Base-by-base conservation (phyloP, 2,888 invertebrate species). In the Branchellion lobata region DNA sequence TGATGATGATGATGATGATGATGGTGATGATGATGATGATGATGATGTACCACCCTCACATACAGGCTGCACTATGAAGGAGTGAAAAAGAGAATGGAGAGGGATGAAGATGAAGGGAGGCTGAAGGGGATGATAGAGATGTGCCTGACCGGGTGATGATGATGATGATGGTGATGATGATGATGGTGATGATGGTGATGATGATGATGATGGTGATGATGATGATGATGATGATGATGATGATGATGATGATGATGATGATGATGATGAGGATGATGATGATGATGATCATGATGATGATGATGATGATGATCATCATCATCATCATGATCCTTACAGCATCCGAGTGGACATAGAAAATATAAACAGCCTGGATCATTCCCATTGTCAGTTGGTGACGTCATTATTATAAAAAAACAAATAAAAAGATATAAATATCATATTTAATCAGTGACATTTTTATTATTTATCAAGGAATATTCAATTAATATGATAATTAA, bases 201-300 rank as follows among this genome's bases (percentile, higher is more conserved):
- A 18, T 24, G 65, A 65, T 24, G 65, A 65, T 24, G 65, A 65
- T 24, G 5, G 29, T 24, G 65, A 65, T 24, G 21, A 18, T 24
- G 5, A 65, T 24, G 65, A 18, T 24, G 53, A 53, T 14, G 53
- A 53, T 24, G 65, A 65, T 24, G 29, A 65, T 29, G 65, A 11
- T 24, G 65, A 65, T 24, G 65, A 65, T 29, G 18, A 65, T 65
- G 65, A 65, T 65, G 65, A 65, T 65, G 21, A 65, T 65, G 65
- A 27, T 24, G 29, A 14, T 5, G 40, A 40, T 40, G 40, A 40
- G 14, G 8, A 14, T 40, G 40, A 40, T 29, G 21, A 3, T 65
- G 65, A 65, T 65, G 65, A 65, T 65, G 21, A 65, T 65, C 8
- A 65, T 65, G 65, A 65, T 65, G 65, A 65, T 53, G 53, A 53